phyloP scores from a whole-genome alignment of 2,113 vertebrate species.

The Vicugna pacos region DNA sequence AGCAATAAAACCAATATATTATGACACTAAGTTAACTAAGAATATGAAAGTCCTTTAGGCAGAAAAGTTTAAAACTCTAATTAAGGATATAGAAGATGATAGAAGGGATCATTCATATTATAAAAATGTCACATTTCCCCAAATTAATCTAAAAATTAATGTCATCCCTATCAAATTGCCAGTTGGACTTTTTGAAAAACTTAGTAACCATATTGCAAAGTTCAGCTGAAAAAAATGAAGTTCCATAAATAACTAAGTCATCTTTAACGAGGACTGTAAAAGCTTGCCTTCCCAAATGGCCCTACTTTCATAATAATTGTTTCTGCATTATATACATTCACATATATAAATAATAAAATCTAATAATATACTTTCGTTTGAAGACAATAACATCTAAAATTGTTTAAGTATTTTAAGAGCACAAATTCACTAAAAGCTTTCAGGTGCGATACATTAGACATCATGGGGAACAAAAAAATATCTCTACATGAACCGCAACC shows the following conservation, averaged over 20 bases:
- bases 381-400: background rate
- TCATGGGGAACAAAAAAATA: background rate
- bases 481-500: background rate
- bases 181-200: background rate
- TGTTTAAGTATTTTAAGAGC: background rate
- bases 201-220: background rate
- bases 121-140: background rate
- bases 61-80: background rate
- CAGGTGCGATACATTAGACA: background rate
- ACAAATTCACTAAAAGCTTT: background rate
- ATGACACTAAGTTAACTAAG: background rate
- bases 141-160: background rate
- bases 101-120: background rate
- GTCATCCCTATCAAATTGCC: background rate
- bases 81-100: background rate
- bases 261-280: background rate
- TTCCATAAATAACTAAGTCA: background rate
- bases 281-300: background rate
- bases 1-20: background rate
- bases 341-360: background rate
- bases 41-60: background rate
- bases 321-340: background rate
- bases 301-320: background rate
- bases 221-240: background rate
- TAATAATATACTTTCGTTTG: background rate